Evolutionary conservation across 2,797 vertebrate species (phyloP), one percentile per base, ranked within the genome.

Genomic region (Microtus californicus): DNA sequence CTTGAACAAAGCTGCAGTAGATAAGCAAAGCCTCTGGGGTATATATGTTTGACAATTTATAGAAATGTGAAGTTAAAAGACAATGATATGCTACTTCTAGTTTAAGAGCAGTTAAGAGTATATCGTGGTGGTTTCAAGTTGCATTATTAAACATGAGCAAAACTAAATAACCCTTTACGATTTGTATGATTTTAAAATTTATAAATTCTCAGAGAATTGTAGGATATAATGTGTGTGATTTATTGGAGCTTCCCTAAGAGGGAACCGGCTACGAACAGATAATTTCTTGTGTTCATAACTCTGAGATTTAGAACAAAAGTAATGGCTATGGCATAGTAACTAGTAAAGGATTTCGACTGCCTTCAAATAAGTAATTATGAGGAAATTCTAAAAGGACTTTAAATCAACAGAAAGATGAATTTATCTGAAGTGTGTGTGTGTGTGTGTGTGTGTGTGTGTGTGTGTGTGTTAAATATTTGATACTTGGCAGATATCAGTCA

Each of bases 351-450:
- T 40, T 25, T 85, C 77, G 79, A 83, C 3, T 71, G 23, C 21
- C 45, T 90, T 88, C 9, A 85, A 87, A 90, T 74, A 76, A 85
- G 51, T 25, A 3, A 23, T 61, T 7, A 63, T 51, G 9, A 4
- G 2, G 67, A 76, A 10, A 76, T 65, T 91, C 12, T 78, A 90
- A 85, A 56, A n/a, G 37, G 34, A 45, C 63, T 86, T 93, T 90
- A 90, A 73, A 54, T n/a, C 21, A 91, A n/a, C 27, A 91, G 74
- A 82, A 65, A 23, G 71, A 89, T 43, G 21, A 89, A 61, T 85
- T 1, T 21, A 5, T 80, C 73, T 71, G 5, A 76, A 45, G 34
- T 71, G 67, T 71, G 67, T 71, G n/a, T 71, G 67, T 73, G n/a
- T n/a, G 69, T 71, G n/a, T 71, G 67, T 73, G 69, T 71, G 67